Evolutionary conservation across 2,888 invertebrate species (phyloP).

Genomic region (Callimorpha dominula): DNA sequence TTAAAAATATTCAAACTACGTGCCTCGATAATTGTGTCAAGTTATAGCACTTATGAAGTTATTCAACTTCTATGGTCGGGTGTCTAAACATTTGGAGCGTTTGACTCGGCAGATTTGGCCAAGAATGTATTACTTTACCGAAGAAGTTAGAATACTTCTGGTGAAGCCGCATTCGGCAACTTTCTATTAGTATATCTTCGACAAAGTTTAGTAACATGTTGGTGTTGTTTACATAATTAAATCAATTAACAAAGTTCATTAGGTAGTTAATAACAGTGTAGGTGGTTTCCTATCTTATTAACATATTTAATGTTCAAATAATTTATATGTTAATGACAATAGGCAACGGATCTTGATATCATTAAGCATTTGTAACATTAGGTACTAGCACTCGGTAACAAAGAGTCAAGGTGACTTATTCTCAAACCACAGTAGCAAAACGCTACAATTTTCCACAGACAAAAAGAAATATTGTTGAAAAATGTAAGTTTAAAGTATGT

Average conservation of each 20-base stretch:
- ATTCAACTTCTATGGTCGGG: constrained; percentile 3
- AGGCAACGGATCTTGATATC: not conserved
- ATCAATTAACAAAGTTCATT: constrained; percentile 18
- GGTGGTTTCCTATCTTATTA: not conserved
- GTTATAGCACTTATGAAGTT: not conserved
- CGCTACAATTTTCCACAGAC: no score
- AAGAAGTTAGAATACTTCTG: constrained; percentile 21
- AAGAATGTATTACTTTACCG: constrained; percentile 16
- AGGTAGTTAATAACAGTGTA: constrained; percentile 2
- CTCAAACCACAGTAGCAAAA: not conserved
- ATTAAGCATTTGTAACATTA: not conserved
- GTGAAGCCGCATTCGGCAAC: constrained; percentile 1
- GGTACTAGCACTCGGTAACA: not conserved
- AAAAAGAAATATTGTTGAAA: not conserved
- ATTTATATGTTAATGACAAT: not conserved
- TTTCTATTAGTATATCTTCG: constrained; percentile 9
- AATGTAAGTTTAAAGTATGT: not conserved
- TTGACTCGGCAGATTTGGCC: constrained; percentile 5
- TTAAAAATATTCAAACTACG: not conserved
- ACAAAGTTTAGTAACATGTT: constrained; percentile 12
- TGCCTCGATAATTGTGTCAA: not conserved
- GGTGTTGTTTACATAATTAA: constrained; percentile 16
- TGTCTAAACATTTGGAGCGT: constrained; percentile 14
- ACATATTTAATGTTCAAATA: not conserved
- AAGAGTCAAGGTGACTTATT: not conserved